phyloP scores from a whole-genome alignment of 2,113 vertebrate genomes.

The Archocentrus centrarchus region DNA sequence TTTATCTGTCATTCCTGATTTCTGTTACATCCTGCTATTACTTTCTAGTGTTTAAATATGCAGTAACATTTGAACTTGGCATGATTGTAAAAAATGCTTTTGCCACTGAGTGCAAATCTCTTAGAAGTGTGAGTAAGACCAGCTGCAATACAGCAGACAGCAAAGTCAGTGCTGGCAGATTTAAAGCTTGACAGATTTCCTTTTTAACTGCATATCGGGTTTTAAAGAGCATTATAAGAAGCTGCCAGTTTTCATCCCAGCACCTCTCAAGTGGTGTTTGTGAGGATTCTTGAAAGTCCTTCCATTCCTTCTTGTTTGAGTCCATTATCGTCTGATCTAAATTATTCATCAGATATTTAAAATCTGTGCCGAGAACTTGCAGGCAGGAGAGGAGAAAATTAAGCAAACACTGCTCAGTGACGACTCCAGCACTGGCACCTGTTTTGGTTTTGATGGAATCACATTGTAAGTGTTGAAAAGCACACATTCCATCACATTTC shows the following conservation, averaged over 20 bases:
- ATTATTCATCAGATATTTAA: constrained; percentile 16
- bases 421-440: constrained; percentile 43
- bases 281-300: constrained; percentile 30
- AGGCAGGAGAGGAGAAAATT: not conserved
- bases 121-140: constrained; percentile 4
- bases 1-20: constrained; percentile 13
- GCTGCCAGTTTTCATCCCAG: constrained; percentile 4
- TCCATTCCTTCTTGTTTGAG: constrained; percentile 1
- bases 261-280: not conserved
- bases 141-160: constrained; percentile 20
- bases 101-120: constrained; percentile 28
- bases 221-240: not conserved
- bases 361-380: constrained; percentile 14
- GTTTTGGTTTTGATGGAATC: constrained; percentile 78
- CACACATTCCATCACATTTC: constrained; percentile 78
- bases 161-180: constrained; percentile 26
- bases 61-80: constrained; percentile 36
- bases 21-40: constrained; percentile 12
- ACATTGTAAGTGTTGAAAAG: constrained; percentile 78
- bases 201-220: constrained; percentile 27
- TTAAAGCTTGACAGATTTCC: constrained; percentile 35
- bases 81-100: constrained; percentile 19
- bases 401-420: not conserved
- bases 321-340: constrained; percentile 33
- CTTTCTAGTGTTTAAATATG: not conserved